Evolutionary conservation across 1,140 invertebrate species (phyloP).

Genomic region (Euura saliciscinereae): DNA sequence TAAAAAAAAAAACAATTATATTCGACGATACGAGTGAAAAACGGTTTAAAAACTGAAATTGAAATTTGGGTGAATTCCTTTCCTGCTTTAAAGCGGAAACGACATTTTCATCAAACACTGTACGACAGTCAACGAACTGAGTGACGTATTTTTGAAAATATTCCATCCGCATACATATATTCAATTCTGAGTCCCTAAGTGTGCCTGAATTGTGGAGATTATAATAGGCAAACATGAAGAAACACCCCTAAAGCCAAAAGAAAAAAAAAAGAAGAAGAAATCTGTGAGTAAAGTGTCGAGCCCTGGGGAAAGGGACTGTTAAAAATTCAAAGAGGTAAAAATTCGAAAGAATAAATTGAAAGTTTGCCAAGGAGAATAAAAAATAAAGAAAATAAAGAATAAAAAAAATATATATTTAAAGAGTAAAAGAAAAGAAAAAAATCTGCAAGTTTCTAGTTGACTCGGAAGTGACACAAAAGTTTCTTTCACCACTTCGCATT

Average conservation of each 20-base stretch:
- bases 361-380: no score
- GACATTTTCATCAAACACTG: neutral
- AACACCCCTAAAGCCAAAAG: neutral
- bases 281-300: neutral
- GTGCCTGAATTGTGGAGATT: neutral
- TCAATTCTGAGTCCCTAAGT: no score
- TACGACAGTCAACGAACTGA: no score
- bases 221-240: slow-evolving; percentile 1
- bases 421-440: neutral
- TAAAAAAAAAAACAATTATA: no score
- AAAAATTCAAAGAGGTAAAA: slow-evolving; percentile 4
- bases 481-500: neutral
- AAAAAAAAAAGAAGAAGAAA: neutral
- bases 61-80: no score
- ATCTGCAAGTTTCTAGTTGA: neutral
- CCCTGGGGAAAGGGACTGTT: neutral
- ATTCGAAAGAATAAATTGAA: no score
- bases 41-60: no score
- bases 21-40: no score
- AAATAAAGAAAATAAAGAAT: no score
- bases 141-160: no score
- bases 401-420: neutral
- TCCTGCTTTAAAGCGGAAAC: neutral
- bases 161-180: no score
- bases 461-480: slow-evolving; percentile 7